Evolutionary conservation across 1,140 invertebrate genomes (phyloP), one percentile per base, ranked within the genome.

Genomic region (Rhyacophila brunnea): DNA sequence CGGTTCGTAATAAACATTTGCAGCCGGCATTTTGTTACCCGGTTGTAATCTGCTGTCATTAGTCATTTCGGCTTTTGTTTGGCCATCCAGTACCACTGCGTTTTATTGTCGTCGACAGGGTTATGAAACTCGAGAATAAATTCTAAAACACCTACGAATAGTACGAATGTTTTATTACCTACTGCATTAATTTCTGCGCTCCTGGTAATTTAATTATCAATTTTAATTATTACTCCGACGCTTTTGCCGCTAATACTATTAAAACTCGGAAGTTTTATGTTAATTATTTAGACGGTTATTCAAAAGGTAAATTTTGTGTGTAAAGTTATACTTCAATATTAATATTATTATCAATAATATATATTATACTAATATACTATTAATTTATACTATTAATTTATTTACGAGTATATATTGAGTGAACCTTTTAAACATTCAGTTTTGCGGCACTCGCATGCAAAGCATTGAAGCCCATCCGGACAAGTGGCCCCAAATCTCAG

Each of bases 41-140:
- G 18, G 35, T 19, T 23, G 17, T 59, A 64, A 64, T 64, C 62
- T 59, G 18, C 40, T 45, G 57, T 59, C 62, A 64, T 64, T 64
- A 64, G 56, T 64, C 62, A 64, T 64, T 62, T 64, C 35, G 48
- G 46, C 56, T 53, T 55, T 64, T 64, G 62, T 64, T 35, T 46
- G 45, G 56, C 56, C 23, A 46, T 56, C 51, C 43, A 32, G 40
- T n/a, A n/a, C 56, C 51, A 36, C 56, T 64, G 62, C 51, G 40
- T 59, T 64, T 64, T 64, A 64, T 64, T 64, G 52, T 57, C 36
- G 19, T 7, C 43, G 44, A 52, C 50, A 53, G 58, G 58, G 50
- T 44, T 60, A 54, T 63, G 55, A 58, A 55, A 63, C 38, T 55
- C 35, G 46, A 44, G 47, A 14, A 44, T 38, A 28, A 28, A 36